Percentiles rank a stretch among this genome's conserved stretches.
phyloP scores from a whole-genome alignment of 2,888 invertebrate genomes.

The Perdita meconis region DNA sequence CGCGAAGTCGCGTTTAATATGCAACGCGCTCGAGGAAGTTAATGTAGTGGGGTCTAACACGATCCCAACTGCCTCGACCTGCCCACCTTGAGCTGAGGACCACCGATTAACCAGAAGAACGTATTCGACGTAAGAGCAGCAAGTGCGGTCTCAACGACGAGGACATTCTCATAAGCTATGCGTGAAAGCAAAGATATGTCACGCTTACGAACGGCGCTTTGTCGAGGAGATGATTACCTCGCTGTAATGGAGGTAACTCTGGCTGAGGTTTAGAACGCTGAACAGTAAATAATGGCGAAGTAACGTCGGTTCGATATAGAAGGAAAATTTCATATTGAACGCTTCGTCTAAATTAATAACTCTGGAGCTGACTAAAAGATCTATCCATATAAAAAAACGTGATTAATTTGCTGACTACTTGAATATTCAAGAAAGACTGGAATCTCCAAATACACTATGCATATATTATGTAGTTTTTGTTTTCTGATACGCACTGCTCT shows the following conservation, averaged over 20 bases:
- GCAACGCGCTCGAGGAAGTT: conserved; percentile 8
- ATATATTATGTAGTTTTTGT: too few relatives aligned
- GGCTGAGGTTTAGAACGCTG: background rate
- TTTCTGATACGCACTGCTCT: too few relatives aligned
- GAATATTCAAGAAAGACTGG: too few relatives aligned
- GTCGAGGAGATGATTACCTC: conserved; percentile 5
- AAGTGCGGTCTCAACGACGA: conserved; percentile 9
- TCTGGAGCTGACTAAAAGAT: background rate
- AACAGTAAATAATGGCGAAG: conserved; percentile 13
- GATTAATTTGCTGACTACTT: too few relatives aligned
- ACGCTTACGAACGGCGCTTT: conserved; percentile 10
- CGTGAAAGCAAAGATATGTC: conserved; percentile 18
- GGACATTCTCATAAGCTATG: conserved; percentile 8
- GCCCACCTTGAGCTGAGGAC: conserved; percentile 18
- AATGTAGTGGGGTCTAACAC: conserved; percentile 2
- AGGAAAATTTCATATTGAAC: background rate
- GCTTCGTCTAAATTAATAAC: conserved; percentile 4
- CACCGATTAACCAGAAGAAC: conserved; percentile 24
- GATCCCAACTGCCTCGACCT: conserved; percentile 4
- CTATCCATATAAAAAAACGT: conserved; percentile 3
- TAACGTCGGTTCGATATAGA: background rate
- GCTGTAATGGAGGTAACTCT: background rate
- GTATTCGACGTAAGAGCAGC: conserved; percentile 14
- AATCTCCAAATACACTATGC: too few relatives aligned
- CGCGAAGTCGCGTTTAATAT: conserved; percentile 10